Base-by-base conservation (phyloP, 2,888 invertebrate species). In the Parapristionchus giblindavisi region DNA sequence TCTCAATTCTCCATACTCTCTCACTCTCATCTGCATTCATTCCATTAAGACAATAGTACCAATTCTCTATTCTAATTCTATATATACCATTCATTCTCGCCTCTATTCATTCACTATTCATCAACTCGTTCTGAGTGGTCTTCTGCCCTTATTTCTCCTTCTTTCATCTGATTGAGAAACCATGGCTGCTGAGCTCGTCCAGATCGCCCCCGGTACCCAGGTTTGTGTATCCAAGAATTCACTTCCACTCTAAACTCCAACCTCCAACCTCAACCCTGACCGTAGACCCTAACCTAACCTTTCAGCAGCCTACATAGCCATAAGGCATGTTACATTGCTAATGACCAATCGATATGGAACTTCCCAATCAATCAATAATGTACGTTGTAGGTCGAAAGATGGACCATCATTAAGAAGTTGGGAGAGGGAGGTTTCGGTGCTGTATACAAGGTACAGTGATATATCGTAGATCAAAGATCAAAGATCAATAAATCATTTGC, bases 351-450 rank as follows among this genome's bases (percentile, higher is more conserved):
- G 48, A 6, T 61, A 24, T 38, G 32, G 63, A 65, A 68, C 43
- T 21, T 27, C 36, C 48, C 63, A n/a, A n/a, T 6, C 43, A 17
- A 11, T 48, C 21, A 21, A 48, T 48, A 48, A 51, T 34, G 36
- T n/a, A n/a, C 3, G 2, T 34, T 72, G 63, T 74, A 78, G 76
- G 81, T 85, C 58, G 84, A 85, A 60, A 80, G 83, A 36, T 84
- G 84, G 84, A 81, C 78, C 24, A 84, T 85, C 76, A 80, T 81
- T 43, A 85, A 85, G 81, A 85, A 85, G 77, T 77, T 85, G 36
- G 85, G 85, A 73, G 85, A 84, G 73, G 85, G 85, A 71, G 83
- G 81, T 17, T 85, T 85, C 76, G 80, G 81, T 34, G 85, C 84
- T 51, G 85, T 85, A 40, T 85, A 85, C 77, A 81, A 81, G 60